A percentile compares a stretch with the other conserved stretches of the same genome.
Conservation (phyloP, 2,113 vertebrate genomes). For the Caranx melampygus region DNA sequence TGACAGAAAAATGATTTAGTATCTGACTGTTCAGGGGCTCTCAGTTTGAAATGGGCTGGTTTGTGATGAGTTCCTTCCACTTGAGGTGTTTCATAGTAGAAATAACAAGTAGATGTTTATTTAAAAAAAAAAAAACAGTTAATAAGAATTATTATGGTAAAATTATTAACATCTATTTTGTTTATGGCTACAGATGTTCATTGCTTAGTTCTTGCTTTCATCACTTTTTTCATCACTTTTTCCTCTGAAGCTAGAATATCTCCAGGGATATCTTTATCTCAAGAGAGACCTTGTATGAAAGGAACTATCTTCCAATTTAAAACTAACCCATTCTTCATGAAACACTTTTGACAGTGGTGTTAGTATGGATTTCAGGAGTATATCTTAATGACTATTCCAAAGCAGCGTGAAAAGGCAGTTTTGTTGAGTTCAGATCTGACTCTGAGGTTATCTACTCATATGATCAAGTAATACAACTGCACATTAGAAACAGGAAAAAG, state of each 20-base stretch:
- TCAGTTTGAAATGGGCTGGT: constrained; percentile 10
- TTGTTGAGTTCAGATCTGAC: too few relatives aligned
- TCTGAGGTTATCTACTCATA: too few relatives aligned
- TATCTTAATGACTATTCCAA: not conserved
- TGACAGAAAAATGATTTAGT: constrained; percentile 30
- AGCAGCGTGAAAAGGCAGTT: too few relatives aligned
- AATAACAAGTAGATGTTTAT: constrained; percentile 5
- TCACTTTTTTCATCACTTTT: not conserved
- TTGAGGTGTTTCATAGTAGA: not conserved
- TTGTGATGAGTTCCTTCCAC: constrained; percentile 20
- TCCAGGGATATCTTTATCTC: not conserved
- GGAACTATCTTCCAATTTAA: not conserved
- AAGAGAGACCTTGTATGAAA: not conserved
- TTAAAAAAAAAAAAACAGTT: not conserved
- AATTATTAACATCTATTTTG: not conserved
- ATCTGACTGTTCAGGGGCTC: constrained; percentile 18
- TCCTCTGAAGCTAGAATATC: not conserved
- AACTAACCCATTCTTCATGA: not conserved
- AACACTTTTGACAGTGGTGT: not conserved
- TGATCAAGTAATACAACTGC: too few relatives aligned
- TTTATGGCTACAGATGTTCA: constrained; percentile 4
- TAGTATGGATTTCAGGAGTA: not conserved
- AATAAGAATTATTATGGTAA: too few relatives aligned
- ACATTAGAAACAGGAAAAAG: not conserved
- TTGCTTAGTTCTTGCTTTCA: not conserved